A percentile compares a stretch with the other conserved stretches of the same genome.
phyloP scores from a whole-genome alignment of 2,113 vertebrate species.

The Dunckerocampus dactyliophorus region DNA sequence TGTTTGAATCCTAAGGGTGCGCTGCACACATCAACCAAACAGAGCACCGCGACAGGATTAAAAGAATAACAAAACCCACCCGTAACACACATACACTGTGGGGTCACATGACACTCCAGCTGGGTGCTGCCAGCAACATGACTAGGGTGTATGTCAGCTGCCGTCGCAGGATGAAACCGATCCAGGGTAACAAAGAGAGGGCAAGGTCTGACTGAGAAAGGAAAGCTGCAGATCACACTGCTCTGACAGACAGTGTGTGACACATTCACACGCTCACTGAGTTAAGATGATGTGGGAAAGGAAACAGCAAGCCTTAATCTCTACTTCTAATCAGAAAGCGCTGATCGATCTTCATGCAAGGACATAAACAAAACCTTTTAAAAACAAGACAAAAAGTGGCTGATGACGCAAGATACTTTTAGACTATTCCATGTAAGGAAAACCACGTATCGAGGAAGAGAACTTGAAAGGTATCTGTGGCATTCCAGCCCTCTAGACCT shows the following conservation, averaged over 20 bases:
- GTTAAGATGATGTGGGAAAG: conserved; percentile 30
- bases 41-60: not conserved
- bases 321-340: conserved; percentile 14
- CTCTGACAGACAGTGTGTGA: not conserved
- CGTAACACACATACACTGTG: conserved; percentile 4
- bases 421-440: conserved; percentile 3
- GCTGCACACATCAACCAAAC: not conserved
- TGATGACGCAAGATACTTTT: not conserved
- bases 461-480: conserved; percentile 53
- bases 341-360: conserved; percentile 2
- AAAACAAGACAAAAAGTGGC: not conserved
- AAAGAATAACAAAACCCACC: not conserved
- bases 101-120: conserved; percentile 7
- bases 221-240: conserved; percentile 46
- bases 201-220: conserved; percentile 42
- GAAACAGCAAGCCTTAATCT: conserved; percentile 17
- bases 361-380: conserved; percentile 10
- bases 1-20: not conserved
- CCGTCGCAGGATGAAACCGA: conserved; percentile 23
- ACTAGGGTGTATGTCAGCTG: conserved; percentile 10
- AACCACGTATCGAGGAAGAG: conserved; percentile 17
- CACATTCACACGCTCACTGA: not conserved
- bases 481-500: conserved; percentile 63
- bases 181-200: conserved; percentile 5
- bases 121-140: conserved; percentile 12